phyloP scores from a whole-genome alignment of 2,888 invertebrate genomes.

The Callyntrura guangdongensis region DNA sequence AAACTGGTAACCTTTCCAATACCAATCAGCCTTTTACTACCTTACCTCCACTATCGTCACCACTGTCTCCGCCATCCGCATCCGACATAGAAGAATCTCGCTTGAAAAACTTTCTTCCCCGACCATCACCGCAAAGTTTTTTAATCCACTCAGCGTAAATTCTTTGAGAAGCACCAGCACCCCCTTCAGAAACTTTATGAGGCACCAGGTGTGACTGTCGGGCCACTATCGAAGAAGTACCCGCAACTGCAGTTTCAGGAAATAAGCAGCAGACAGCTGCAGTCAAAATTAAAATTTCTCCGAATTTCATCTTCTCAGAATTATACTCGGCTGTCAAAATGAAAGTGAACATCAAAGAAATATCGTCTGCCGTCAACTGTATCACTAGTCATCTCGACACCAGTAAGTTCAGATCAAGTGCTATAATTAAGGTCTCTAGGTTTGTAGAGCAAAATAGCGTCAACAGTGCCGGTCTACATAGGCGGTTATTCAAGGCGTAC shows the following conservation, averaged over 20 bases:
- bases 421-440: constrained; percentile 40
- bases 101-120: constrained; percentile 13
- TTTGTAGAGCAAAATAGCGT: constrained; percentile 22
- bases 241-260: not conserved
- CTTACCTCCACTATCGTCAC: not conserved
- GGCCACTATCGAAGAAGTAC: not conserved
- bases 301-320: not conserved
- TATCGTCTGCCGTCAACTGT: too few species aligned
- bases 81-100: not conserved
- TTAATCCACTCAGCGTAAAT: not conserved
- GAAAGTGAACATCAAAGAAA: not conserved
- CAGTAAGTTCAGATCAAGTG: too few species aligned
- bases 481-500: too few species aligned
- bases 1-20: not conserved
- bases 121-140: not conserved
- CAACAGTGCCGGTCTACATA: too few species aligned
- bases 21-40: too few species aligned
- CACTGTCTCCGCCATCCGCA: not conserved
- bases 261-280: not conserved
- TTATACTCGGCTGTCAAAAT: not conserved
- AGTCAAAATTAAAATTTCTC: not conserved
- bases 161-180: not conserved
- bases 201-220: not conserved
- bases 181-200: too few species aligned
- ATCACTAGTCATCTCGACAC: too few species aligned